A percentile compares a stretch with the other conserved stretches of the same genome.
phyloP scores from a whole-genome alignment of 2,888 invertebrate species.

The Dryobotodes eremita region DNA sequence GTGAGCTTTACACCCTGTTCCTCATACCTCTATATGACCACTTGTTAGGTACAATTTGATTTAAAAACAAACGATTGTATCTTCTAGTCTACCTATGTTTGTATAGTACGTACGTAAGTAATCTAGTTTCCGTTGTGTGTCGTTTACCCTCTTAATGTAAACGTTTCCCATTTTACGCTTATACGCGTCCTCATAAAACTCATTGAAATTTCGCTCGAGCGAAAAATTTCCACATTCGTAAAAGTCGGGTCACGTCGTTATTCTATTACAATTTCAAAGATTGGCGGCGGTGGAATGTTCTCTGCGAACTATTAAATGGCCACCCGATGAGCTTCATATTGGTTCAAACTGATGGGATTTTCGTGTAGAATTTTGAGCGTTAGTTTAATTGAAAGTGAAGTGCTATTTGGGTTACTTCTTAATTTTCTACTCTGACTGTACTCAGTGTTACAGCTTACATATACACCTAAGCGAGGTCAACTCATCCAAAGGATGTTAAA shows the following conservation, averaged over 20 bases:
- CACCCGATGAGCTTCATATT: not conserved
- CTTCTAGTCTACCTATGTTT: not conserved
- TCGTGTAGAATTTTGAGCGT: not conserved
- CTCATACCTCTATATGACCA: too few species aligned
- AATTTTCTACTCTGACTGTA: not conserved
- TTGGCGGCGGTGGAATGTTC: constrained; percentile 29
- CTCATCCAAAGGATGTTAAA: not conserved
- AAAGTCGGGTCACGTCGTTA: constrained; percentile 52
- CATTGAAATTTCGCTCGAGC: constrained; percentile 48
- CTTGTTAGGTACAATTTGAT: not conserved
- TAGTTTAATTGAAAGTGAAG: constrained; percentile 9
- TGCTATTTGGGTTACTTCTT: not conserved
- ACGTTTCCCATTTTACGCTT: constrained; percentile 50
- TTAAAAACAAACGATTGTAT: not conserved
- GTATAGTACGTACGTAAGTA: constrained; percentile 3
- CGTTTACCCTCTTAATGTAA: constrained; percentile 49
- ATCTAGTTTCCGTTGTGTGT: constrained; percentile 34
- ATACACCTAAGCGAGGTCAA: not conserved
- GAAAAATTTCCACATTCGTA: constrained; percentile 37
- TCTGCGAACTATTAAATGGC: constrained; percentile 24
- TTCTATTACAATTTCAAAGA: constrained; percentile 50
- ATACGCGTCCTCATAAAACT: constrained; percentile 46
- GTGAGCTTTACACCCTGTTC: too few species aligned
- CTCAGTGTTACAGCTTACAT: constrained; percentile 2
- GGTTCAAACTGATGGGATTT: constrained; percentile 7